These are phyloP conservation scores for Siphamia tubifer DNA, from an alignment of 2,113 vertebrate species.

Conservation along the genomic window DNA sequence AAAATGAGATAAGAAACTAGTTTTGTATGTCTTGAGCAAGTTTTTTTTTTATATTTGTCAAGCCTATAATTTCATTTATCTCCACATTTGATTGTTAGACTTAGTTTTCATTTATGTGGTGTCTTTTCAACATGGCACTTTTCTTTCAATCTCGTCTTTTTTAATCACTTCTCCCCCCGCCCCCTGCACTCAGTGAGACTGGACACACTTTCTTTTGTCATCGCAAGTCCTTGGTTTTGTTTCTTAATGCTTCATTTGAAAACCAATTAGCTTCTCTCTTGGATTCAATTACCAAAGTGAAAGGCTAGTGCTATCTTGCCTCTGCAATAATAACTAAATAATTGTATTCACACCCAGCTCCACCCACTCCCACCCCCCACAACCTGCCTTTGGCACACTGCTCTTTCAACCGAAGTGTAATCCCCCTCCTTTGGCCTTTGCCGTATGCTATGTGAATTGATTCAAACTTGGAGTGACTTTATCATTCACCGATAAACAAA, in stretches of 20 bases:
- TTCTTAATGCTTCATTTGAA: conserved; percentile 63
- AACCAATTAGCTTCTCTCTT: conserved; percentile 61
- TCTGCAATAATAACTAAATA: conserved; percentile 58
- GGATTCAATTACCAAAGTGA: conserved; percentile 65
- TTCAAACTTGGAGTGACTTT: conserved; percentile 30
- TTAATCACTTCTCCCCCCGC: conserved; percentile 22
- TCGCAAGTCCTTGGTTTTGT: conserved; percentile 40
- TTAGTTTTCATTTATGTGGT: conserved; percentile 3
- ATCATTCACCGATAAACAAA: conserved; percentile 52
- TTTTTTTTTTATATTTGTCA: background rate
- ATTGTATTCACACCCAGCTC: conserved; percentile 42
- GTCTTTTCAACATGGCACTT: background rate
- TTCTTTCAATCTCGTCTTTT: conserved; percentile 21
- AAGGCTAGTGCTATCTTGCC: conserved; percentile 52
- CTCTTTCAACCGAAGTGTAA: conserved; percentile 38
- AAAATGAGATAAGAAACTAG: background rate
- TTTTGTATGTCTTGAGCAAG: background rate
- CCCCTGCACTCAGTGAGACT: background rate
- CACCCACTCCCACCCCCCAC: no score
- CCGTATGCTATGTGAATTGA: background rate
- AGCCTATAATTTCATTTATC: conserved; percentile 4
- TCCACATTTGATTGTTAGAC: background rate
- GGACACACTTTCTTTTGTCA: conserved; percentile 46
- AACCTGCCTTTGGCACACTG: background rate
- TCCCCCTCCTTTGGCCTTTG: conserved; percentile 10